A percentile compares a stretch with the other conserved stretches of the same genome.
Evolutionary conservation across 2,113 vertebrate species (phyloP).

Genomic region (Oreochromis aureus): DNA sequence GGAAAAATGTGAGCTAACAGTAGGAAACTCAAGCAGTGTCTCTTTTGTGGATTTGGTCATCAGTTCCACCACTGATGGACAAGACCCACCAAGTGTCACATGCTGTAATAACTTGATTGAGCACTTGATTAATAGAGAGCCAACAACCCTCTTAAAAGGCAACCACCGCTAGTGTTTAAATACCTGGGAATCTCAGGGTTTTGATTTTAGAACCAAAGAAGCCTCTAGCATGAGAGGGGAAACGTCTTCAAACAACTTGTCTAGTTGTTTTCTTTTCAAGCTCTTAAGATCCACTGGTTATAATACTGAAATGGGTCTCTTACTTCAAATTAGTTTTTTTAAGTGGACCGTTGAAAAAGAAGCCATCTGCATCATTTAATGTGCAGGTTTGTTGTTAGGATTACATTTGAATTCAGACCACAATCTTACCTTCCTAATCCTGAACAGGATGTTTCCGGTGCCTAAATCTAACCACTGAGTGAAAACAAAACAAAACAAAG

Average conservation of each 20-base stretch:
- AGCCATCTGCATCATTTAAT: neutral
- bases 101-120: neutral
- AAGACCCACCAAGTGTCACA: neutral
- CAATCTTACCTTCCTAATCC: rapidly evolving
- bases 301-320: neutral
- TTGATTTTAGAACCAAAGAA: neutral
- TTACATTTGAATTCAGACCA: neutral
- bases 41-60: neutral
- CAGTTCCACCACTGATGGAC: neutral
- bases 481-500: neutral
- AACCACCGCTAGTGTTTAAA: neutral
- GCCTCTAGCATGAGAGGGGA: too few species aligned
- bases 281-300: neutral
- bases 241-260: too few species aligned
- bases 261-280: neutral
- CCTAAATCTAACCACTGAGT: neutral
- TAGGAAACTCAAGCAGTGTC: neutral
- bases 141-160: rapidly evolving
- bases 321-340: neutral
- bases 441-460: neutral
- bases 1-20: neutral
- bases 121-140: neutral
- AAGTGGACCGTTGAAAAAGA: rapidly evolving
- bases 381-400: too few species aligned
- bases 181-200: neutral